Conservation (phyloP, 2,797 vertebrate genomes). For the Urocyon cinereoargenteus region DNA sequence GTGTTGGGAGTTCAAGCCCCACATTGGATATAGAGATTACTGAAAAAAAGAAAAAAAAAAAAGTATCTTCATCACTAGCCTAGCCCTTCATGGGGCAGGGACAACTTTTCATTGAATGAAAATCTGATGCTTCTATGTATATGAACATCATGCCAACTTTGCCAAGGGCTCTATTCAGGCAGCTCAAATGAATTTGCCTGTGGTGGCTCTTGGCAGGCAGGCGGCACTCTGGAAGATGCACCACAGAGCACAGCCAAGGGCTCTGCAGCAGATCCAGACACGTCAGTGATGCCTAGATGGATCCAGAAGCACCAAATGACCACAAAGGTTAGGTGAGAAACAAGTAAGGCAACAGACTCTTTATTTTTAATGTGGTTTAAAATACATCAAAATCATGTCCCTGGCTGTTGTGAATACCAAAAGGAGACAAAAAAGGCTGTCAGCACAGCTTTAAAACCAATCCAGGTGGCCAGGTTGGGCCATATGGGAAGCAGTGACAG, state of each 20-base stretch:
- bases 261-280: not conserved
- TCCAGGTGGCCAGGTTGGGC: not conserved
- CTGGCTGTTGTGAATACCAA: constrained; percentile 81
- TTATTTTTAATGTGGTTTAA: constrained; percentile 84
- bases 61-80: not conserved
- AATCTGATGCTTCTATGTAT: not conserved
- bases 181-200: not conserved
- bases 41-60: not conserved
- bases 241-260: not conserved
- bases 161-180: not conserved
- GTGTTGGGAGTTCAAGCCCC: not conserved
- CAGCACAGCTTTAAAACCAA: constrained; percentile 62
- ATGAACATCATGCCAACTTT: not conserved
- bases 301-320: not conserved
- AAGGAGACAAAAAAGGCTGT: constrained; percentile 60
- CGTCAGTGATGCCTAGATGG: not conserved
- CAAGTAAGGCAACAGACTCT: constrained; percentile 83
- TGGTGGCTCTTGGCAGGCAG: not conserved
- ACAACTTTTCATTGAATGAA: not conserved
- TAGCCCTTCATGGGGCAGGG: not conserved
- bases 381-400: constrained; percentile 81
- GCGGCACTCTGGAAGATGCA: not conserved
- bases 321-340: not conserved
- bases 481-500: constrained; percentile 46
- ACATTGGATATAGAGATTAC: not conserved